Base-by-base conservation (phyloP, 2,888 invertebrate species). In the Coenonympha glycerion region DNA sequence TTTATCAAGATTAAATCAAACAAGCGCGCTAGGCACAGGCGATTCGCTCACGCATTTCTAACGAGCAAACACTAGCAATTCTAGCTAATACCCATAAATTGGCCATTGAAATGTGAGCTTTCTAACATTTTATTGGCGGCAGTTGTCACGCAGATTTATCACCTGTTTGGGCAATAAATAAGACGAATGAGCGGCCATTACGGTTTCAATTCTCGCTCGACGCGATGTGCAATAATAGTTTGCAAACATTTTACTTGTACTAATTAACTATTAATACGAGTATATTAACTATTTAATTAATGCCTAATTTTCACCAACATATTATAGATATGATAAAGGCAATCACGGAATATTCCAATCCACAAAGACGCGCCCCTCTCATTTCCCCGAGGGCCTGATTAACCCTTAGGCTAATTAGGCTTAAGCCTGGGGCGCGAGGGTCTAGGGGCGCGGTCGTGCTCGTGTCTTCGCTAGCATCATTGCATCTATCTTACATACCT, bases 51-150 rank as follows among this genome's bases (percentile, higher is more conserved):
- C 24, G 30, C 15, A 41, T 41, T 41, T 19, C 19, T 19, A 41
- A 28, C 41, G 30, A 41, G 41, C 11, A 30, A 30, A 30, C 28
- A 18, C 41, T 30, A 19, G 21, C 6, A 11, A 28, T 11, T 18
- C 41, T n/a, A n/a, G 26, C 16, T 41, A 49, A 28, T 16, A 45
- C 15, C 41, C 30, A 53, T 53, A 49, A 53, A 53, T 49, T 31
- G 22, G 15, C 22, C 9, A 53, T 40, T 45, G 41, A 34, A 48
- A 28, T 36, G 36, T 28, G 24, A 31, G 24, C 45, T 53, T 49
- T 49, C 49, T 41, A 31, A 40, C 40, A 49, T 49, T 46, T 44
- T 46, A 53, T 46, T 49, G 34, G 33, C 41, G 34, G 41, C 46
- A 45, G 49, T 18, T 37, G 42, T 37, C 22, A 26, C 33, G 22